Evolutionary conservation across 2,888 invertebrate genomes (phyloP).

Genomic region (Matsumyia berberina): DNA sequence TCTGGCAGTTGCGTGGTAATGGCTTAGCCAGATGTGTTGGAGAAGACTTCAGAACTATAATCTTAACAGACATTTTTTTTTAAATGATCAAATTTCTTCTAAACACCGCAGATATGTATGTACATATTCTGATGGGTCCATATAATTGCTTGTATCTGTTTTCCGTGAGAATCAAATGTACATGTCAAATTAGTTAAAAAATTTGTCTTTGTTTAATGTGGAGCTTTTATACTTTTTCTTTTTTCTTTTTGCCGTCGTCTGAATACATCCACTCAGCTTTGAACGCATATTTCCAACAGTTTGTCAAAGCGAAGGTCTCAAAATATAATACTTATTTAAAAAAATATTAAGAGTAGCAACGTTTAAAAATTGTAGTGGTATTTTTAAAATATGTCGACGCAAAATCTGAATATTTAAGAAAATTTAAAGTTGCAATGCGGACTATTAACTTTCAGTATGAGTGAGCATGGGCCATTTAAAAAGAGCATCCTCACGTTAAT

Average conservation of each 20-base stretch:
- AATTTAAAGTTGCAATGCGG: conserved; percentile 42
- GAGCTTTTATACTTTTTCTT: conserved; percentile 25
- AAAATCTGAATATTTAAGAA: conserved; percentile 16
- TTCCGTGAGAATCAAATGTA: background rate
- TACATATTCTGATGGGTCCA: too few species aligned
- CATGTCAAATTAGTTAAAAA: conserved; percentile 18
- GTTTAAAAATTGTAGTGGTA: conserved; percentile 32
- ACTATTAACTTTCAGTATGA: conserved; percentile 54
- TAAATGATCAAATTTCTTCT: too few species aligned
- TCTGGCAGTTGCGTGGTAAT: too few species aligned
- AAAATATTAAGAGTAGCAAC: conserved; percentile 25
- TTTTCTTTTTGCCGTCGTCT: conserved; percentile 24
- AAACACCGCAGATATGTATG: too few species aligned
- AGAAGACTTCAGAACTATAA: too few species aligned
- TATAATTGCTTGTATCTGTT: too few species aligned
- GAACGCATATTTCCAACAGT: conserved; percentile 60
- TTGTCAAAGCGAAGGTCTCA: conserved; percentile 57
- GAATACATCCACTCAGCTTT: conserved; percentile 61
- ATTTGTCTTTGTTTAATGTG: conserved; percentile 30
- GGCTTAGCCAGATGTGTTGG: too few species aligned
- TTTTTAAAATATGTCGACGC: conserved; percentile 50
- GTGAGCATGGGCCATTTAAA: conserved; percentile 63
- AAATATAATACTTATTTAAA: conserved; percentile 58
- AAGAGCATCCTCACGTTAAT: conserved; percentile 52
- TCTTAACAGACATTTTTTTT: too few species aligned